Evolutionary conservation across 2,797 vertebrate genomes (phyloP), one percentile per base, ranked within the genome.

Genomic region (Pterois miles): DNA sequence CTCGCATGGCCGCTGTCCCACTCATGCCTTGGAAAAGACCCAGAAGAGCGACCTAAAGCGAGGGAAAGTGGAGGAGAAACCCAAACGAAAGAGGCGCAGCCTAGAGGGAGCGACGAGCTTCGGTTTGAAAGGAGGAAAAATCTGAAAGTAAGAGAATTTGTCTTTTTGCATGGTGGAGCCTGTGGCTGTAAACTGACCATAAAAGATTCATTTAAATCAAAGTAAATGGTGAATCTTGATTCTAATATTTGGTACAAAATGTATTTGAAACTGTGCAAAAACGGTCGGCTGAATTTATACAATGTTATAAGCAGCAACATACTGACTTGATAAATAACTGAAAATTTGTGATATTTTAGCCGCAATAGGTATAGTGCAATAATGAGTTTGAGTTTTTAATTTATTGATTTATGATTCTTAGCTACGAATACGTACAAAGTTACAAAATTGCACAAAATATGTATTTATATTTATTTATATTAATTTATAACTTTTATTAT

Each of bases 11-110:
- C 69, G n/a, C 34, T 5, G 22, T 75, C 79, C 83, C 78, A 58
- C 82, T 78, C 75, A 87, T 81, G 83, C 70, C 71, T 70, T 73
- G 82, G 85, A 86, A 64, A 20, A 81, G 63, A 83, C 70, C 53
- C 81, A 71, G 48, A 71, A 76, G 68, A 69, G 74, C 54, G 33
- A 68, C 85, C 50, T 77, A 66, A 80, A 76, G 73, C 8, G 31
- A 78, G 54, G 70, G 62, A 68, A 76, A 72, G 43, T 10, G 48
- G 56, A 76, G 50, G 76, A 40, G 50, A 54, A 53, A 38, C 36
- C 36, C 23, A 27, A 54, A 50, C 9, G 3, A 40, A 70, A 59
- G 34, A 77, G 53, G 23, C 8, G 4, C 56, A 34, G 38, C 46
- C 22, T 65, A 25, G 71, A 63, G 33, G 50, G 52, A 65, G 18